Evolutionary conservation across 2,888 invertebrate species (phyloP).

Genomic region (Scaptomyza tumidula): DNA sequence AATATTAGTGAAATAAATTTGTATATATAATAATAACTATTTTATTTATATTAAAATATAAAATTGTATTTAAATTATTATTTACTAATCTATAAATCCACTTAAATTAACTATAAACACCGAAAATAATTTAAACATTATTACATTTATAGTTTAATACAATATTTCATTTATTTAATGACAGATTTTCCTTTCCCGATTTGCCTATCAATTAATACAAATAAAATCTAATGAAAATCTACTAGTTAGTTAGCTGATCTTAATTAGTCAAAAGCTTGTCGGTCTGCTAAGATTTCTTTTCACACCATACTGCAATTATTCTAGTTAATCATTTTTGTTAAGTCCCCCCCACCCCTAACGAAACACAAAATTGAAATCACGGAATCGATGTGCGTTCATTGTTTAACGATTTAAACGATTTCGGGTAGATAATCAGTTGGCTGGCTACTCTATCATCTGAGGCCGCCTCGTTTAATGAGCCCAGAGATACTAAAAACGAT

Average conservation of each 20-base stretch:
- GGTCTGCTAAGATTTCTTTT: background rate
- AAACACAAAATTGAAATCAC: background rate
- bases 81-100: too few species aligned
- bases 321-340: background rate
- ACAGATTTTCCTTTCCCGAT: background rate
- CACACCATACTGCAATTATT: background rate
- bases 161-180: too few species aligned
- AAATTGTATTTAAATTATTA: too few species aligned
- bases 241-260: background rate
- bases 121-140: too few species aligned
- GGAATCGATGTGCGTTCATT: background rate
- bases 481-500: constrained; percentile 27
- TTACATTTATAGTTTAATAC: too few species aligned
- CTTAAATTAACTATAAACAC: too few species aligned
- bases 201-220: background rate
- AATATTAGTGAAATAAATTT: too few species aligned
- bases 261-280: background rate
- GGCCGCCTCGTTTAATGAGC: constrained; percentile 31
- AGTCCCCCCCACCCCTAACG: background rate
- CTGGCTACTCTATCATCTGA: constrained; percentile 27
- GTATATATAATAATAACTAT: too few species aligned
- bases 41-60: too few species aligned
- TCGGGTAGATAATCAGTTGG: constrained; percentile 2
- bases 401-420: background rate
- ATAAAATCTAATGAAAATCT: background rate